Conservation (phyloP, 2,113 vertebrate genomes). For the Butorides virescens region DNA sequence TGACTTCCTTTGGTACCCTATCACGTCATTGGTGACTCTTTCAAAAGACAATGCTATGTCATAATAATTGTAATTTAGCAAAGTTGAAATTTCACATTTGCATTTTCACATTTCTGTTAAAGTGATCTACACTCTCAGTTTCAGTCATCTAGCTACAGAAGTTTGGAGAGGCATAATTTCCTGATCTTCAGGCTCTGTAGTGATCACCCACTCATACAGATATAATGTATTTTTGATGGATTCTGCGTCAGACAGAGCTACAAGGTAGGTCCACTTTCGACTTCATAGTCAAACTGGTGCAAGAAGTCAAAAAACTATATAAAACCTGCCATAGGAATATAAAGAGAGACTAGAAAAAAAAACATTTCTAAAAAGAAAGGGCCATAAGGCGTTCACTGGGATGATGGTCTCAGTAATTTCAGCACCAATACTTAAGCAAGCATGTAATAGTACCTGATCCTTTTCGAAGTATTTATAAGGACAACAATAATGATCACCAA, state of each 20-base stretch:
- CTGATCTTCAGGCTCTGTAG: not conserved
- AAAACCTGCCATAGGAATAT: not conserved
- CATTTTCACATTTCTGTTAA: not conserved
- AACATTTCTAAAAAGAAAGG: not conserved
- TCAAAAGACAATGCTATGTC: not conserved
- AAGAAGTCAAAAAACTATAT: not conserved
- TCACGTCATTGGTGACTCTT: rapidly evolving
- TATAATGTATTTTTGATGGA: not conserved
- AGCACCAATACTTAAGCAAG: rapidly evolving
- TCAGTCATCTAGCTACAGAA: not conserved
- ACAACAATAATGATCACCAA: not conserved
- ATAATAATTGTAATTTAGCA: not conserved
- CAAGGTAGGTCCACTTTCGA: not conserved
- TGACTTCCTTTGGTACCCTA: not conserved
- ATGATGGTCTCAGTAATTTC: not conserved
- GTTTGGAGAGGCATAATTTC: not conserved
- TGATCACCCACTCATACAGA: not conserved
- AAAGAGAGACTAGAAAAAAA: not conserved
- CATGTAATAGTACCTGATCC: not conserved
- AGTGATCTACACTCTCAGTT: not conserved
- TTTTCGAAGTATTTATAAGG: not conserved
- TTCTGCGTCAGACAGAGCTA: not conserved
- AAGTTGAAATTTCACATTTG: not conserved
- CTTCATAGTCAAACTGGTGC: not conserved
- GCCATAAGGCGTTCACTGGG: not conserved